Percentiles rank a stretch among this genome's conserved stretches.
Conservation (phyloP, 2,888 invertebrate genomes). For the Coenonympha glycerion region DNA sequence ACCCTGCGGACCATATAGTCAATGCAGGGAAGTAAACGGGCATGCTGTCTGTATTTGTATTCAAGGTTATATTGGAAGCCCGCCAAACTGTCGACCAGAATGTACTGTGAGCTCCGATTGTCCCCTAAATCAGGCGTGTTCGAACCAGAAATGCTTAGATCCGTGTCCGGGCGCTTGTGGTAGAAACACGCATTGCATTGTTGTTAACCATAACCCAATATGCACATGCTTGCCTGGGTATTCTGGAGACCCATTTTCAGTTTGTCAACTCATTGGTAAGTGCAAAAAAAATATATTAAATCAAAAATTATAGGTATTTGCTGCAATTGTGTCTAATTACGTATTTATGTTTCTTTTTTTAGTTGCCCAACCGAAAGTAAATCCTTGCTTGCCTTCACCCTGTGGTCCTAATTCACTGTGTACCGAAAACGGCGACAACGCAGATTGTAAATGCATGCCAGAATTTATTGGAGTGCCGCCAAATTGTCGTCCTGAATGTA, state of each 20-base stretch:
- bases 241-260: constrained; percentile 84
- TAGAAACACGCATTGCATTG: constrained; percentile 73
- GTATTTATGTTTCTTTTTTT: constrained; percentile 9
- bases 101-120: constrained; percentile 86
- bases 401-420: constrained; percentile 81
- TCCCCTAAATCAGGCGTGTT: constrained; percentile 80
- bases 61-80: constrained; percentile 79
- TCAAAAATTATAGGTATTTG: no score
- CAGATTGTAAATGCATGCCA: constrained; percentile 79
- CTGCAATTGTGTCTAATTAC: no score
- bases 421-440: constrained; percentile 74
- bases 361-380: constrained; percentile 54
- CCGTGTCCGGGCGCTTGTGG: constrained; percentile 86
- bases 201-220: constrained; percentile 80
- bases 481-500: constrained; percentile 80
- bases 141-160: constrained; percentile 83
- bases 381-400: constrained; percentile 80
- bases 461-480: constrained; percentile 79
- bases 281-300: constrained; percentile 22
- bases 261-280: constrained; percentile 75
- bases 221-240: constrained; percentile 79
- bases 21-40: constrained; percentile 80
- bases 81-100: constrained; percentile 86
- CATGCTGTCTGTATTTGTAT: constrained; percentile 84
- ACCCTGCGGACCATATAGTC: constrained; percentile 83